Base-by-base conservation (phyloP, 2,797 vertebrate species). In the Sternarchorhynchus goeldii region DNA sequence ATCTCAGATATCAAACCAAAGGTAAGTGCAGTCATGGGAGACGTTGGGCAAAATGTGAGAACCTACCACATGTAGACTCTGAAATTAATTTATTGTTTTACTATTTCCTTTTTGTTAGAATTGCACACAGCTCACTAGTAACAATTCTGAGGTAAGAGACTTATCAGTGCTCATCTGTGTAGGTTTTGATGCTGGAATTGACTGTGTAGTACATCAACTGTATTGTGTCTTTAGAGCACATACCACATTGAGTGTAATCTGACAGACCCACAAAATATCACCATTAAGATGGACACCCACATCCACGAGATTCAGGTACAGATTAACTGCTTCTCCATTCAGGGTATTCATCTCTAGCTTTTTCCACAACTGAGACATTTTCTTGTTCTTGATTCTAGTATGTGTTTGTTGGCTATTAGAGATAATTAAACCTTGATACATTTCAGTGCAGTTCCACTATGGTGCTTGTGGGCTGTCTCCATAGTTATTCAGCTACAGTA, bases 301-400 rank as follows among this genome's bases (percentile, higher is more conserved):
- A 85, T 88, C 71, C 50, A 18, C 20, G 60, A 73, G 50, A 67
- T 81, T 78, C 4, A 81, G 88, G 89, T 86, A 85, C 58, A 63
- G 63, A 50, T 50, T 12, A 50, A 12, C 45, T 12, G 8, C 7
- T 10, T 6, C 8, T 45, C 6, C 41, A 14, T 50, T 50, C 8
- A 12, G 12, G 10, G 12, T 50, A 12, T 50, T 12, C 45, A 14
- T 50, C 10, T 50, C 45, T 50, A 10, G 7, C 41, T 12, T 50
- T 50, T 50, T 14, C 10, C 10, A 50, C 45, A 50, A 14, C 10
- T 12, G 45, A 50, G 8, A 12, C 45, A 50, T 50, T 50, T 50
- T 50, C 45, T 50, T 50, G 39, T 41, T 41, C 39, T 41, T 5
- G 10, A 50, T 50, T 50, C 45, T 50, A 50, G 3, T 12, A 50